A percentile compares a stretch with the other conserved stretches of the same genome.
Evolutionary conservation across 30 jellyfish, hydroid and myxozoan species (phyloP).

Genomic region (Chrysaora quinquecirrha): DNA sequence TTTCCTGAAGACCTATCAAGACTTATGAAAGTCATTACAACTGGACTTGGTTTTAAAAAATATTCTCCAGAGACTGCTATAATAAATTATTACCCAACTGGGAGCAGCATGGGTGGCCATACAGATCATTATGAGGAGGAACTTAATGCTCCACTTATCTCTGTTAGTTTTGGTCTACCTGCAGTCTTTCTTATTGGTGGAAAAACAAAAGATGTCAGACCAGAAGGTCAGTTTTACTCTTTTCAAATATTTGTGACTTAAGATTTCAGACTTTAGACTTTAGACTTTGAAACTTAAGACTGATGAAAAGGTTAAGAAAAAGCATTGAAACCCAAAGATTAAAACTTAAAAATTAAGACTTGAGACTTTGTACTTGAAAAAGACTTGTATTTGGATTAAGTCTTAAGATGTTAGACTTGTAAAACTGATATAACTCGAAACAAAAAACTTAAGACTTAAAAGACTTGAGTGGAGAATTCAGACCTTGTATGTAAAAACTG

Average conservation of each 20-base stretch:
- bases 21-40: slow-evolving; percentile 75
- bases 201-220: slow-evolving; percentile 77
- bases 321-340: neutral
- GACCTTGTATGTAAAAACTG: too few species aligned
- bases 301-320: neutral
- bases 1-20: slow-evolving; percentile 85
- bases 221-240: slow-evolving; percentile 75
- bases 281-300: too few species aligned
- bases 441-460: too few species aligned
- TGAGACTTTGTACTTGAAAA: too few species aligned
- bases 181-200: slow-evolving; percentile 95
- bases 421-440: too few species aligned
- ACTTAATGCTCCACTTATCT: slow-evolving; percentile 85
- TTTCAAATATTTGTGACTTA: too few species aligned
- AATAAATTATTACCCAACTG: slow-evolving; percentile 88
- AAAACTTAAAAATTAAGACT: too few species aligned
- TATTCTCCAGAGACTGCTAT: slow-evolving; percentile 95
- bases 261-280: too few species aligned
- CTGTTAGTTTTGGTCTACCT: slow-evolving; percentile 94
- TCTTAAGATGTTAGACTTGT: too few species aligned
- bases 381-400: too few species aligned
- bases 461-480: too few species aligned
- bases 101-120: slow-evolving; percentile 99
- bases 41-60: slow-evolving; percentile 52
- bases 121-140: slow-evolving; percentile 98